Percentiles rank a stretch among this genome's conserved stretches.
phyloP scores from a whole-genome alignment of 2,888 invertebrate genomes.

The Oscheius sp. region DNA sequence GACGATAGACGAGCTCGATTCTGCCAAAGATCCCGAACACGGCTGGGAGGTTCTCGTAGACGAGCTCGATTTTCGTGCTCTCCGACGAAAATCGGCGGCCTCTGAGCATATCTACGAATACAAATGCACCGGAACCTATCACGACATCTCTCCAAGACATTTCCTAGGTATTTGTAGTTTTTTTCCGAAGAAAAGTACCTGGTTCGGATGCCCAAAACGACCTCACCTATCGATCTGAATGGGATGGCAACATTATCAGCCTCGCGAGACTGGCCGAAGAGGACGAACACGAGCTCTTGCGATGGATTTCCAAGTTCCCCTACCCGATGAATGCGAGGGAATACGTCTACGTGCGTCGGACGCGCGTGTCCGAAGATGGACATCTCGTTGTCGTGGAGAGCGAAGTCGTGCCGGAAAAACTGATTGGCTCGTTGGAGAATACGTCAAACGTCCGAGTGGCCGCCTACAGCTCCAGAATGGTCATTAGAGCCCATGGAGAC shows the following conservation, averaged over 20 bases:
- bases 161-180: slow-evolving; percentile 30
- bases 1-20: slow-evolving; percentile 44
- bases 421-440: slow-evolving; percentile 45
- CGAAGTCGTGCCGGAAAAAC: slow-evolving; percentile 51
- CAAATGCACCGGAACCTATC: slow-evolving; percentile 56
- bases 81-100: slow-evolving; percentile 44
- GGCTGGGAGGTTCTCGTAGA: slow-evolving; percentile 61
- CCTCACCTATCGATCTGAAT: slow-evolving; percentile 76
- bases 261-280: slow-evolving; percentile 75
- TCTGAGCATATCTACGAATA: slow-evolving; percentile 58
- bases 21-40: slow-evolving; percentile 14
- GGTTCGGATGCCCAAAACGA: slow-evolving; percentile 73
- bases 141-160: slow-evolving; percentile 52
- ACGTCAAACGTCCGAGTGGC: slow-evolving; percentile 74
- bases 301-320: slow-evolving; percentile 72
- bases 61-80: slow-evolving; percentile 51
- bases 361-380: slow-evolving; percentile 74
- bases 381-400: slow-evolving; percentile 74
- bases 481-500: slow-evolving; percentile 75
- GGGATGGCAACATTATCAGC: slow-evolving; percentile 76
- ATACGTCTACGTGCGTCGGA: slow-evolving; percentile 76
- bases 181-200: not conserved
- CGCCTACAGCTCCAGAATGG: slow-evolving; percentile 76
- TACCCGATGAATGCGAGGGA: slow-evolving; percentile 77
- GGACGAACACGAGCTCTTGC: slow-evolving; percentile 69